Evolutionary conservation across 2,797 vertebrate genomes (phyloP).

Genomic region (Tokudaia muenninki): DNA sequence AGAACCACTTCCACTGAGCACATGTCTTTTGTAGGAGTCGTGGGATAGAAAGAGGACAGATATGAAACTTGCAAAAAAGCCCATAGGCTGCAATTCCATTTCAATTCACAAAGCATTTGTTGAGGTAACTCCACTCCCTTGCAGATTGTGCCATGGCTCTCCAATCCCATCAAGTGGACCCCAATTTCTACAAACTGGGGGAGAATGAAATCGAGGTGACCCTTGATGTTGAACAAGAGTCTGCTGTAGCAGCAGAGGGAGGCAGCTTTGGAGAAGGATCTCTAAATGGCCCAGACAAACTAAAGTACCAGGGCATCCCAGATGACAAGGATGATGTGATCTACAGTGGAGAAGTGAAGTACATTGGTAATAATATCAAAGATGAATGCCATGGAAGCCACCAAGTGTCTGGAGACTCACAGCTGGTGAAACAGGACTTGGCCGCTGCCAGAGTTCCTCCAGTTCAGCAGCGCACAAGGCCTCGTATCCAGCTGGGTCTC

Average conservation of each 20-base stretch:
- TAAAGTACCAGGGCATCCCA: neutral
- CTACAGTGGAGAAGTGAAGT: rapidly evolving
- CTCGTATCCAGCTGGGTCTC: neutral
- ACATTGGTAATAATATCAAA: neutral
- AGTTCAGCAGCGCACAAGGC: neutral
- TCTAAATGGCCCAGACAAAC: neutral
- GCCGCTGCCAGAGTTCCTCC: neutral
- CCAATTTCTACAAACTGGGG: neutral
- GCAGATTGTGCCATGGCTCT: neutral
- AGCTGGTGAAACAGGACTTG: neutral
- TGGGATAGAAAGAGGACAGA: neutral
- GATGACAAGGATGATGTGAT: neutral
- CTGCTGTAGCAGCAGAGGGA: too few relatives aligned
- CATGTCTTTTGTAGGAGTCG: neutral
- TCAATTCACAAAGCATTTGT: neutral
- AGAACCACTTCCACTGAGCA: neutral
- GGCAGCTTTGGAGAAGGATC: neutral
- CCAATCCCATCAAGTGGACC: neutral
- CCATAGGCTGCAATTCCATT: neutral
- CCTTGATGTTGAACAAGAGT: neutral
- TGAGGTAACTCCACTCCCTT: neutral
- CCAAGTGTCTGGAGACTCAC: too few relatives aligned
- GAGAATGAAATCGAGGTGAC: neutral
- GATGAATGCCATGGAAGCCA: neutral
- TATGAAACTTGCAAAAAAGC: neutral